phyloP scores from a whole-genome alignment of 2,797 vertebrate genomes.

The Ciconia nigra region DNA sequence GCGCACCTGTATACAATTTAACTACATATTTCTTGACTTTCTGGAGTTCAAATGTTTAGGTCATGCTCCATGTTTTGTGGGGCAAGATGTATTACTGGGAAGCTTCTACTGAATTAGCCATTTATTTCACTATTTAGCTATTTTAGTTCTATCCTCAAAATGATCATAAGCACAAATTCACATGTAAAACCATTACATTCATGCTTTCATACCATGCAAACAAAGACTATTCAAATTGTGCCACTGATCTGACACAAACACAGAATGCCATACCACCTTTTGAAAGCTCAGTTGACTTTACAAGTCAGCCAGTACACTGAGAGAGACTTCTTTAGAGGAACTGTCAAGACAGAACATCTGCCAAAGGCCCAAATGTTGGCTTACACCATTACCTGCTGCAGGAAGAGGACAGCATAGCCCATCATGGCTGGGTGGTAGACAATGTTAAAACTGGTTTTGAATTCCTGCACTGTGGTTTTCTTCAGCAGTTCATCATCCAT shows the following conservation, averaged over 20 bases:
- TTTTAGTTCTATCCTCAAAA: not conserved
- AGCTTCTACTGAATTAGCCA: not conserved
- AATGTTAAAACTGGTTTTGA: conserved; percentile 81
- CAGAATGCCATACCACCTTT: not conserved
- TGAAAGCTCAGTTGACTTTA: not conserved
- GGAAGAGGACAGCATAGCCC: conserved; percentile 81
- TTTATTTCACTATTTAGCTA: not conserved
- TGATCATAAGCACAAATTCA: not conserved
- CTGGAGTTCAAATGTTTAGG: not conserved
- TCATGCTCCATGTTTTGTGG: not conserved
- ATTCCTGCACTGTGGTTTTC: conserved; percentile 71
- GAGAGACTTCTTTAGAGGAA: not conserved
- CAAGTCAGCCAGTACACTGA: not conserved
- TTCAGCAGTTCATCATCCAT: conserved; percentile 76
- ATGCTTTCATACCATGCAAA: not conserved
- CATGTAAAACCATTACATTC: not conserved
- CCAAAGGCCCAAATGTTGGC: not conserved
- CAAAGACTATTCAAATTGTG: not conserved
- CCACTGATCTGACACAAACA: not conserved
- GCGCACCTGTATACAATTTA: not conserved
- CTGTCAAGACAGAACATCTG: not conserved
- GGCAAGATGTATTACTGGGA: not conserved
- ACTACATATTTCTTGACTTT: not conserved
- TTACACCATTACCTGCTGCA: conserved; percentile 78
- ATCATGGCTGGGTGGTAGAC: conserved; percentile 88